Evolutionary conservation across 2,113 vertebrate species (phyloP).

Genomic region (Dipodomys spectabilis): DNA sequence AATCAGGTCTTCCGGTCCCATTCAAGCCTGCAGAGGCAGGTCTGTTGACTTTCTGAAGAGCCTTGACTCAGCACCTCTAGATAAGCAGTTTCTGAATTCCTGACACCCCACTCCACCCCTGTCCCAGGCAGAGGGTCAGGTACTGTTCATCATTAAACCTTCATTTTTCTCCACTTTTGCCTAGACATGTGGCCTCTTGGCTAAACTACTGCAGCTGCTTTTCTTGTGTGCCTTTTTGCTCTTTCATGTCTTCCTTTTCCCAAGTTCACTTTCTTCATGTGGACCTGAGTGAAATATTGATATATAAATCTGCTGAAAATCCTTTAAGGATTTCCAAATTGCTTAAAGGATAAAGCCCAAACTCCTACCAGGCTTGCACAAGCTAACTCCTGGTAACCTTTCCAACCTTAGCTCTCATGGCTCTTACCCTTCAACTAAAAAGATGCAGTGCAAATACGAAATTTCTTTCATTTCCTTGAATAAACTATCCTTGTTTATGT

Average conservation of each 20-base stretch:
- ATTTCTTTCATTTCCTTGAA: not conserved
- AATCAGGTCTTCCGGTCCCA: not conserved
- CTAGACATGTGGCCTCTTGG: not conserved
- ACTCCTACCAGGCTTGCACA: not conserved
- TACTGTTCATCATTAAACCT: not conserved
- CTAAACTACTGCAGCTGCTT: not conserved
- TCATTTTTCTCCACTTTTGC: not conserved
- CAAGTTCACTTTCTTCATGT: not conserved
- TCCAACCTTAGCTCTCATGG: not conserved
- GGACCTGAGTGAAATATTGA: not conserved
- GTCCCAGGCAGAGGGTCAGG: not conserved
- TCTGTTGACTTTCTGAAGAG: not conserved
- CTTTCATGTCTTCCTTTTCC: not conserved
- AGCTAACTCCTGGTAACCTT: not conserved
- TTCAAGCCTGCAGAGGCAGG: not conserved
- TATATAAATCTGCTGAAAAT: not conserved
- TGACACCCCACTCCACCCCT: not conserved
- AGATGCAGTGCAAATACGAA: not conserved
- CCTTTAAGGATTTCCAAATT: not conserved
- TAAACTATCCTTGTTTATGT: not conserved
- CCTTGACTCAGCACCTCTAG: slow-evolving; percentile 7
- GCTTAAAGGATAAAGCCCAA: not conserved
- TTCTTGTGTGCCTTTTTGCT: not conserved
- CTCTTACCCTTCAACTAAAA: slow-evolving; percentile 35
- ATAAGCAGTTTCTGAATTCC: not conserved